A percentile compares a stretch with the other conserved stretches of the same genome.
Evolutionary conservation across 2,888 invertebrate species (phyloP).

Genomic region (Chaetogeoica ovagalla): DNA sequence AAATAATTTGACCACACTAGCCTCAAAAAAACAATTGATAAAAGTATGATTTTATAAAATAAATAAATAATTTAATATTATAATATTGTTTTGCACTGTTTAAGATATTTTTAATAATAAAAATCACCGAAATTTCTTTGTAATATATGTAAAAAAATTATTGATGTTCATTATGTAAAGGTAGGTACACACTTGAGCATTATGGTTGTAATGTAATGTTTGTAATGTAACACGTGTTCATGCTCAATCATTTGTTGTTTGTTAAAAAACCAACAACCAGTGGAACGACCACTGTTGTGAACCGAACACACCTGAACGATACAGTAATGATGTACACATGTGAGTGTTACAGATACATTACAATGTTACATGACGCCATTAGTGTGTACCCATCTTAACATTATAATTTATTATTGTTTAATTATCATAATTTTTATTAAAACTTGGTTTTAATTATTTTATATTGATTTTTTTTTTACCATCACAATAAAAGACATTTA

Average conservation of each 20-base stretch:
- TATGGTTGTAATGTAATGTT: too few relatives aligned
- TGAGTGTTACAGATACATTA: too few relatives aligned
- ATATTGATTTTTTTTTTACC: background rate
- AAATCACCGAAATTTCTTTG: background rate
- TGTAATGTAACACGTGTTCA: too few relatives aligned
- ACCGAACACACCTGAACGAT: too few relatives aligned
- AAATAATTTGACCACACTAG: background rate
- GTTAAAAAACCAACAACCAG: too few relatives aligned
- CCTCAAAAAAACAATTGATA: conserved; percentile 17
- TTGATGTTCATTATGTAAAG: too few relatives aligned
- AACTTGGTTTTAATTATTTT: conserved; percentile 12
- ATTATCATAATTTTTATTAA: background rate
- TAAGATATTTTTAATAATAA: background rate
- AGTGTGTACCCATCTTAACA: background rate
- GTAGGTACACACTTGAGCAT: too few relatives aligned
- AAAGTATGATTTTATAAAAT: conserved; percentile 24
- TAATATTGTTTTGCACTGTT: conserved; percentile 16
- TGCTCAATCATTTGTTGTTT: too few relatives aligned
- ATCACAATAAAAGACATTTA: background rate
- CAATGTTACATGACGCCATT: too few relatives aligned
- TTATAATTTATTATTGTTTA: conserved; percentile 19
- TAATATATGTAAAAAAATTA: too few relatives aligned
- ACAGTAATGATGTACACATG: too few relatives aligned
- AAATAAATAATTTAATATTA: conserved; percentile 23
- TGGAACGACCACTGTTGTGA: too few relatives aligned